Evolutionary conservation across 2,888 invertebrate genomes (phyloP).

Genomic region (Conistra vaccinii): DNA sequence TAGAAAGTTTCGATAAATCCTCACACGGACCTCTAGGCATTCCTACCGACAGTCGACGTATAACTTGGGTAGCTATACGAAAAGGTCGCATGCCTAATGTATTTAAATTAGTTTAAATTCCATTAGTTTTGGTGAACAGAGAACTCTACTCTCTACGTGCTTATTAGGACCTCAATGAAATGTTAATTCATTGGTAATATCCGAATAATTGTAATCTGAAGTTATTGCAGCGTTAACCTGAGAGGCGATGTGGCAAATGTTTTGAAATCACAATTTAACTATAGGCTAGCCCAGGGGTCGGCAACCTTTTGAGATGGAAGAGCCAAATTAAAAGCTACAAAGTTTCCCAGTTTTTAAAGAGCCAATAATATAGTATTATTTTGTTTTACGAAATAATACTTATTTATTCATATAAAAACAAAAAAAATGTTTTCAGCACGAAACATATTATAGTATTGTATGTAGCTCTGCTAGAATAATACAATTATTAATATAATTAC

Average conservation of each 20-base stretch:
- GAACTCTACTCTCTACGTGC: constrained; percentile 34
- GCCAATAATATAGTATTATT: too few relatives aligned
- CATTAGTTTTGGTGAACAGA: constrained; percentile 50
- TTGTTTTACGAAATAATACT: too few relatives aligned
- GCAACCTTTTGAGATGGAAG: too few relatives aligned
- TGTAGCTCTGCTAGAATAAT: too few relatives aligned
- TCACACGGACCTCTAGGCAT: constrained; percentile 56
- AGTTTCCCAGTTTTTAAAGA: too few relatives aligned
- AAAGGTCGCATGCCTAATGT: constrained; percentile 65
- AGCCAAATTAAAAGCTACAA: too few relatives aligned
- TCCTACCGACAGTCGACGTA: constrained; percentile 50
- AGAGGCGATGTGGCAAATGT: constrained; percentile 1
- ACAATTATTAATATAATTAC: too few relatives aligned
- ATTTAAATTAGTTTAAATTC: constrained; percentile 67
- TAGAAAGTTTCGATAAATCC: constrained; percentile 70
- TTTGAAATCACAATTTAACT: constrained; percentile 28
- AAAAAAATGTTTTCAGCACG: too few relatives aligned
- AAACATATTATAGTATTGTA: too few relatives aligned
- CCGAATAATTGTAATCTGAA: constrained; percentile 9
- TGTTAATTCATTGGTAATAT: constrained; percentile 40
- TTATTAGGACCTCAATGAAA: constrained; percentile 41
- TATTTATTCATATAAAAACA: too few relatives aligned
- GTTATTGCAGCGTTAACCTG: constrained; percentile 12
- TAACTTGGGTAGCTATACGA: constrained; percentile 40
- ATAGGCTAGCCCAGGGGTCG: neutral